Evolutionary conservation across 2,797 vertebrate genomes (phyloP).

Genomic region (Xenentodon cancila): DNA sequence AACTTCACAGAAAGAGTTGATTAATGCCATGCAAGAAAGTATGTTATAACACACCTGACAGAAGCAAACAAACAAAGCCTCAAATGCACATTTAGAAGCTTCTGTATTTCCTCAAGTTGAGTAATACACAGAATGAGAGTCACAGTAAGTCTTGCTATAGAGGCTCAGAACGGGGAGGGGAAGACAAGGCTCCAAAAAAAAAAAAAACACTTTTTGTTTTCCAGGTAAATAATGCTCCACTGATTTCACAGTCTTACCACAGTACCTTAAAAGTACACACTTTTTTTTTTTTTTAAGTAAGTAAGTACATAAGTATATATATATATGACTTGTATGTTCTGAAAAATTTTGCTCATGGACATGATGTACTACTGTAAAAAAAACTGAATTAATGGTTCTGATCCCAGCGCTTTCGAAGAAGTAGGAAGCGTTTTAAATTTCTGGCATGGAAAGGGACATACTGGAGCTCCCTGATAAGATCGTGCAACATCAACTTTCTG

Average conservation of each 20-base stretch:
- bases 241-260: conserved; percentile 62
- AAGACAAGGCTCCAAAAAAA: conserved; percentile 18
- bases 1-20: conserved; percentile 33
- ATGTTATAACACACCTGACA: conserved; percentile 37
- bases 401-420: conserved; percentile 81
- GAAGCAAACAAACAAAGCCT: conserved; percentile 41
- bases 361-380: background rate
- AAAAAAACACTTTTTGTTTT: conserved; percentile 32
- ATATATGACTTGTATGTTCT: no score
- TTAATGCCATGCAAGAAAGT: conserved; percentile 14
- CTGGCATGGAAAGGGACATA: conserved; percentile 78
- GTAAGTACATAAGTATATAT: no score
- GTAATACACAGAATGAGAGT: conserved; percentile 23
- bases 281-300: no score
- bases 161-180: conserved; percentile 17
- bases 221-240: conserved; percentile 48
- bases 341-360: conserved; percentile 14
- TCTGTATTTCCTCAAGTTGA: conserved; percentile 54
- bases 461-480: conserved; percentile 85
- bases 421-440: conserved; percentile 84
- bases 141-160: conserved; percentile 1
- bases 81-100: conserved; percentile 28
- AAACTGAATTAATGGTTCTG: conserved; percentile 13
- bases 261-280: conserved; percentile 53
- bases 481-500: conserved; percentile 75